Base-by-base conservation (phyloP, 2,888 invertebrate genomes). In the Leuctra nigra region DNA sequence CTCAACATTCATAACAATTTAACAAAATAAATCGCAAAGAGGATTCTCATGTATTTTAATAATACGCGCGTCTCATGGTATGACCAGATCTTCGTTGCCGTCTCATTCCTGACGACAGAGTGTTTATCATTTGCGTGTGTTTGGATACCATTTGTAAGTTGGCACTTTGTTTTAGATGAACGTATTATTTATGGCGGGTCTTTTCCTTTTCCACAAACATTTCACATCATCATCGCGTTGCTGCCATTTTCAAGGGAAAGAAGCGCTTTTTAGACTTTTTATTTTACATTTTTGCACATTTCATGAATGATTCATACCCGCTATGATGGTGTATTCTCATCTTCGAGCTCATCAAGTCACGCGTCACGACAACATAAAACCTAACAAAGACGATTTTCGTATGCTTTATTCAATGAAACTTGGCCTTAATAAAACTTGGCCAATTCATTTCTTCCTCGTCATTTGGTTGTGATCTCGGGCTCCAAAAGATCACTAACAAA, bases 321-420 rank as follows among this genome's bases (percentile, higher is more conserved):
- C 39, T 20, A 39, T 39, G 39, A 39, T 39, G 39, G 39, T 39
- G 18, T 13, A 39, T 39, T 18, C 39, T 39, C 39, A 39, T 39
- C 39, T 39, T 39, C 7, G 39, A 39, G 9, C 39, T 39, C 39
- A 39, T 39, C 39, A 39, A 39, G 39, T 39, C 39, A 39, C 39
- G 39, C 39, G 20, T 39, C 39, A 39, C 16, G 18, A 16, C 39
- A 18, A 39, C 39, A 39, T 39, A 39, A 39, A 39, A 16, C 39
- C n/a, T 20, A 14, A 39, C 39, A 39, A 39, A 20, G 39, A 9
- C 16, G 39, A 39, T 39, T 39, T 39, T 20, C 20, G 39, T 39
- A 39, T 39, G 16, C 39, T 39, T 39, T 39, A 39, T 39, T 39
- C 39, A 39, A 39, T 39, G 39, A 39, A 39, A 39, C 39, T 16